phyloP scores from a whole-genome alignment of 2,113 vertebrate genomes.

The Oenanthe melanoleuca region DNA sequence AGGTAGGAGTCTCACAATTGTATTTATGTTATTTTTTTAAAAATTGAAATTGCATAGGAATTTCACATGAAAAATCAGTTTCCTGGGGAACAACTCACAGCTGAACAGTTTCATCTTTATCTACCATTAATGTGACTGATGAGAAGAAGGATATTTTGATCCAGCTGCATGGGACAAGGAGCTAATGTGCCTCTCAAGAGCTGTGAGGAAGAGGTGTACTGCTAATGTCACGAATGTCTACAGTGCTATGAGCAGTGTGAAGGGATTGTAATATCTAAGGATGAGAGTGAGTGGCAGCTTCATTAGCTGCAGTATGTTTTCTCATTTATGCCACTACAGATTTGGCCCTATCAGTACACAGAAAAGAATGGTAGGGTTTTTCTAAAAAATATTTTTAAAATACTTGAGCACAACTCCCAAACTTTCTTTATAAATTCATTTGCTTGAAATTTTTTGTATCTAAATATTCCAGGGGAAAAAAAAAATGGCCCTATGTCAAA shows the following conservation, averaged over 20 bases:
- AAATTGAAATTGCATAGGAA: not conserved
- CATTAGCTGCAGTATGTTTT: not conserved
- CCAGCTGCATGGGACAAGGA: not conserved
- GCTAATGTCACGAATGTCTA: not conserved
- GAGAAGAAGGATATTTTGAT: not conserved
- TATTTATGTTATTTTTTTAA: not conserved
- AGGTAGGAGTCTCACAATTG: not conserved
- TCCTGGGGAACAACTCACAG: not conserved
- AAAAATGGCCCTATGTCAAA: not conserved
- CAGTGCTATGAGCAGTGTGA: not conserved
- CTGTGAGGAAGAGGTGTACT: not conserved
- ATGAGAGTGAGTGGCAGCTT: not conserved
- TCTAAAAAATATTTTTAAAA: not conserved
- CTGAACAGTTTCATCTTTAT: not conserved
- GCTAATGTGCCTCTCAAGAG: not conserved
- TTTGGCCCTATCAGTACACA: not conserved
- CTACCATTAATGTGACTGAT: not conserved
- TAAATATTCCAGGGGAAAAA: constrained; percentile 3
- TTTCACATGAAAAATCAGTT: not conserved
- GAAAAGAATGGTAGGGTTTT: not conserved
- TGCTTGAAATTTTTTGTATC: constrained; percentile 18
- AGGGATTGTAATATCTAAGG: not conserved
- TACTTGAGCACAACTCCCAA: not conserved
- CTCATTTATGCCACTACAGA: not conserved
- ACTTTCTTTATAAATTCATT: constrained; percentile 46